Base-by-base conservation (phyloP, 2,113 vertebrate genomes). In the Sinocyclocheilus anshuiensis region DNA sequence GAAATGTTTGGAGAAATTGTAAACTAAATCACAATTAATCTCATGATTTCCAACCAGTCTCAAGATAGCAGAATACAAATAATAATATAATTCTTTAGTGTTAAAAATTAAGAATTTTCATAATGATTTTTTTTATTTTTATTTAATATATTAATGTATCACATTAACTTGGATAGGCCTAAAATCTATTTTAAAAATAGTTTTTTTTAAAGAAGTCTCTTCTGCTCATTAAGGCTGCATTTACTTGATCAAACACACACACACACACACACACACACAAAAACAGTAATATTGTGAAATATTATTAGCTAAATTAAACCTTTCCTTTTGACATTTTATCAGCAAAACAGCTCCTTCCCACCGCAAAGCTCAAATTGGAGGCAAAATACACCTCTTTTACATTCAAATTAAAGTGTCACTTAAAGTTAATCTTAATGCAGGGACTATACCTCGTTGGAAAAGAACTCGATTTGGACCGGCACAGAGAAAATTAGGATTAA, bases 341-440 rank as follows among this genome's bases (percentile, higher is more conserved):
- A 63, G 39, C 77, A 86, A 77, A 79, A 77, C 61, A 45, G 75
- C 10, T 57, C 8, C n/a, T 83, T 87, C 39, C 53, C 71, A 26
- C 72, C 18, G 69, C 63, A 22, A 11, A 55, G 83, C 33, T 36
- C 39, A 69, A 89, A 79, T 85, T 84, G 83, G 85, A 86, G 87
- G 63, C 72, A 79, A 77, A 83, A 75, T 33, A 48, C 84, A 69
- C 26, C 77, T 77, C 86, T 89, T 89, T 88, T 81, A 86, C 86
- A 87, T 90, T 86, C 69, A 87, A 88, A 91, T 90, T 88, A 84
- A 90, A 90, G 82, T 91, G 89, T 90, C 89, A 86, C 83, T 91
- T 90, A 89, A 90, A 87, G 87, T 90, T 86, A 90, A 86, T 86
- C 75, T 55, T 81, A 91, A 89, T 79, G 22, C 65, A 79, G 57